Conservation (phyloP, 2,797 vertebrate genomes). For the Pangasius larnaudii region DNA sequence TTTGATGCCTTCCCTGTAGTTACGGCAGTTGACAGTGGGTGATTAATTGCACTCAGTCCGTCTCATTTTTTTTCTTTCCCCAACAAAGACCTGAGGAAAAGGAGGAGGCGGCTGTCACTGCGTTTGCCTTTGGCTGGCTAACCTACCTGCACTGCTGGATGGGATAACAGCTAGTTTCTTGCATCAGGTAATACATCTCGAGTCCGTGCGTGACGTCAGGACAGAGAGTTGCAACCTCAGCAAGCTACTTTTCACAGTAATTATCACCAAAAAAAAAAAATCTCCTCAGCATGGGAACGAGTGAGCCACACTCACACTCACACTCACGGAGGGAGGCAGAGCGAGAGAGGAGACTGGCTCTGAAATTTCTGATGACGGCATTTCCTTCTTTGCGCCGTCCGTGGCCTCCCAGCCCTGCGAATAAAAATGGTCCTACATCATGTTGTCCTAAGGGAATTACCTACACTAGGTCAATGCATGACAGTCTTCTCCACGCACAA, state of each 20-base stretch:
- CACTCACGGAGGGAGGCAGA: constrained; percentile 45
- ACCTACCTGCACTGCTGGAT: constrained; percentile 57
- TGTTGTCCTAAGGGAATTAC: constrained; percentile 50
- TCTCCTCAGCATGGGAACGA: constrained; percentile 55
- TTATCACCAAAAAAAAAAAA: constrained; percentile 67
- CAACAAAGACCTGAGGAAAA: constrained; percentile 34
- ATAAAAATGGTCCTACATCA: constrained; percentile 48
- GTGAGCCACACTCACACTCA: constrained; percentile 63
- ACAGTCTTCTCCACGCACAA: constrained; percentile 65
- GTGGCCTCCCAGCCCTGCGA: constrained; percentile 10
- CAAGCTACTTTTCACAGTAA: constrained; percentile 76
- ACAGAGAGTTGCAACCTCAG: constrained; percentile 70
- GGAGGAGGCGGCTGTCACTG: constrained; percentile 45
- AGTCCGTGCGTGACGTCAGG: constrained; percentile 66
- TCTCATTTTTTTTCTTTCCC: constrained; percentile 54
- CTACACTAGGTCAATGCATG: constrained; percentile 59
- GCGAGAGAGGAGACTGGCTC: not conserved
- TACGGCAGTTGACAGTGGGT: constrained; percentile 70
- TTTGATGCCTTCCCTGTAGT: constrained; percentile 71
- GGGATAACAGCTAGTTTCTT: constrained; percentile 41
- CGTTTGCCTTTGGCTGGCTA: constrained; percentile 31
- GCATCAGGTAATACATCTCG: constrained; percentile 62
- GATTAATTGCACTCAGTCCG: constrained; percentile 78
- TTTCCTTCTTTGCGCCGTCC: not conserved
- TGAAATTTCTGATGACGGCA: constrained; percentile 50